Percentiles rank a stretch among this genome's conserved stretches.
These are phyloP conservation scores for Malurus alboscapulatus DNA, from an alignment of 2,113 vertebrate genomes.

Conservation along the genomic window DNA sequence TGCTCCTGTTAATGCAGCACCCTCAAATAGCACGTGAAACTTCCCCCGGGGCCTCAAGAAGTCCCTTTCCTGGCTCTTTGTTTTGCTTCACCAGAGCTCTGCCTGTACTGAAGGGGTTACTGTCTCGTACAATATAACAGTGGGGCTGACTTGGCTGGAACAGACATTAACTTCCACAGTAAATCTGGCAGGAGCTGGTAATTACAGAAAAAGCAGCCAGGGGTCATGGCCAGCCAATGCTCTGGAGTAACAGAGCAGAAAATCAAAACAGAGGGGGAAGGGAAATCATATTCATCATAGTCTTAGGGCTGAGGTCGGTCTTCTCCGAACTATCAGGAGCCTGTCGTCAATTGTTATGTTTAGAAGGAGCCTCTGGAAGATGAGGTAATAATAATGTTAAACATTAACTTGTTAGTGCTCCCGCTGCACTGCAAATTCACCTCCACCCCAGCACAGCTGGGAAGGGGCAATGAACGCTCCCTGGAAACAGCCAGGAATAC, in stretches of 20 bases:
- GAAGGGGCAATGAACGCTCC: conserved; percentile 30
- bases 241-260: conserved; percentile 73
- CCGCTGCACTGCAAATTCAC: conserved; percentile 64
- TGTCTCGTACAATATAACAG: conserved; percentile 62
- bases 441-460: conserved; percentile 63
- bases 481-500: conserved; percentile 18
- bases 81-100: conserved; percentile 12
- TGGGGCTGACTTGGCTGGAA: conserved; percentile 68
- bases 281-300: conserved; percentile 69
- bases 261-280: conserved; percentile 75
- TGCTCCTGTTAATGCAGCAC: background rate
- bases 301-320: conserved; percentile 57
- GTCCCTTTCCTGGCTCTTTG: conserved; percentile 1
- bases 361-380: conserved; percentile 71
- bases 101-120: conserved; percentile 70
- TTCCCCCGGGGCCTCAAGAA: background rate
- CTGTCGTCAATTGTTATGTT: conserved; percentile 73
- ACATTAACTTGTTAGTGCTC: conserved; percentile 71
- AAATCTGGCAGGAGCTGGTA: conserved; percentile 75
- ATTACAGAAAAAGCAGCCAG: conserved; percentile 73
- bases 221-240: conserved; percentile 73
- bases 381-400: conserved; percentile 75
- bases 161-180: conserved; percentile 74
- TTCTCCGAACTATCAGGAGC: conserved; percentile 70
- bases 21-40: background rate